Conservation (phyloP, 2,113 vertebrate species). For the Perca schrenkii region DNA sequence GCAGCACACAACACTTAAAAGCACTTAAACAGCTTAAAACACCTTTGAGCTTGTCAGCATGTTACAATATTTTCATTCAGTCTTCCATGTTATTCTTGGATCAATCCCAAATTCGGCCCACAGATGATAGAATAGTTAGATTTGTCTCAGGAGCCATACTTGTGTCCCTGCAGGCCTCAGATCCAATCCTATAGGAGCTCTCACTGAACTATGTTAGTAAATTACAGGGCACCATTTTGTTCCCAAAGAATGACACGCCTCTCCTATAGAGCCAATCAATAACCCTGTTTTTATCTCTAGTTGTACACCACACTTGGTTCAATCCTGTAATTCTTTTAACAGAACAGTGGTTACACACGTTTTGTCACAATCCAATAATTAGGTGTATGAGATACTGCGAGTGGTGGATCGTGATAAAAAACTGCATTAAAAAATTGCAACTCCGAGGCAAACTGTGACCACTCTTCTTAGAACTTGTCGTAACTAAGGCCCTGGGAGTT, state of each 20-base stretch:
- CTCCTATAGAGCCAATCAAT: slow-evolving; percentile 38
- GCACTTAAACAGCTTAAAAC: too few relatives aligned
- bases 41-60: not conserved
- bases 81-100: not conserved
- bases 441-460: not conserved
- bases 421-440: not conserved
- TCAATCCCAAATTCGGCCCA: slow-evolving; percentile 34
- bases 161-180: slow-evolving; percentile 27
- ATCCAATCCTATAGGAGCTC: slow-evolving; percentile 39
- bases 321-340: slow-evolving; percentile 40
- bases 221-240: slow-evolving; percentile 26
- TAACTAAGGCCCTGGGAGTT: not conserved
- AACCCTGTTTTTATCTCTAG: slow-evolving; percentile 47
- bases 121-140: not conserved
- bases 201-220: slow-evolving; percentile 21
- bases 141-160: slow-evolving; percentile 34
- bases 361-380: slow-evolving; percentile 37
- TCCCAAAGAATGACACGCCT: not conserved
- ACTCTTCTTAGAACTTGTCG: not conserved
- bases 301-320: slow-evolving; percentile 17
- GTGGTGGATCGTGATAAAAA: not conserved
- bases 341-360: slow-evolving; percentile 7
- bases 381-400: slow-evolving; percentile 14
- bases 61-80: slow-evolving; percentile 22
- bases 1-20: not conserved